Evolutionary conservation across 2,888 invertebrate genomes (phyloP).

Genomic region (Halictus ligatus): DNA sequence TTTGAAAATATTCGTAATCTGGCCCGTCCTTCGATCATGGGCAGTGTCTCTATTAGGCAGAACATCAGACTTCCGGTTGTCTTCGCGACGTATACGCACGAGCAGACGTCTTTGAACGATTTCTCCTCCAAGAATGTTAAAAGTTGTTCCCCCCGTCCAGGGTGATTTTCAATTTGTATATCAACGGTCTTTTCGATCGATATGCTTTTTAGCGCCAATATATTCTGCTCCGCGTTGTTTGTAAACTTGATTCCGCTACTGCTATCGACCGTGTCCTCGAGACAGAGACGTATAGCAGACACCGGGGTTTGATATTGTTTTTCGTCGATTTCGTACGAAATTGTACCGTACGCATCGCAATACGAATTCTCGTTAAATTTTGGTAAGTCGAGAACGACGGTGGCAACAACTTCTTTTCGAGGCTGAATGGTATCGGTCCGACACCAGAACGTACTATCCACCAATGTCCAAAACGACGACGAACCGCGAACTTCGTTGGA

Average conservation of each 20-base stretch:
- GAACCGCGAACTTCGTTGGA: conserved; percentile 65
- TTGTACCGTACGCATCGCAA: conserved; percentile 71
- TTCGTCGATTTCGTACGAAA: conserved; percentile 74
- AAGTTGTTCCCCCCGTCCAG: conserved; percentile 53
- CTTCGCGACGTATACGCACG: conserved; percentile 70
- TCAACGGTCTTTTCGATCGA: conserved; percentile 72
- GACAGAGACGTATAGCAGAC: conserved; percentile 64
- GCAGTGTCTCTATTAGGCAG: conserved; percentile 76
- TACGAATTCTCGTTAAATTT: conserved; percentile 65
- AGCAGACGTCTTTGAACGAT: conserved; percentile 68
- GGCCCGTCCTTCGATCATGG: conserved; percentile 49
- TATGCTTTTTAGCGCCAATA: conserved; percentile 74
- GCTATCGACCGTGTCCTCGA: conserved; percentile 66
- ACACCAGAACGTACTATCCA: conserved; percentile 67
- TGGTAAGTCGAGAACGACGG: conserved; percentile 76
- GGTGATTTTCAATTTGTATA: conserved; percentile 53
- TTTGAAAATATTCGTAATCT: conserved; percentile 72
- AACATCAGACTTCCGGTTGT: conserved; percentile 70
- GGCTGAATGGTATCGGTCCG: conserved; percentile 65
- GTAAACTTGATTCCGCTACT: conserved; percentile 65
- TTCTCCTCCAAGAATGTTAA: conserved; percentile 67
- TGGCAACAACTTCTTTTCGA: conserved; percentile 66
- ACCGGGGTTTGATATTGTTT: conserved; percentile 74
- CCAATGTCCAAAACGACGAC: conserved; percentile 76
- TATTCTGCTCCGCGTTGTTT: conserved; percentile 36